These are phyloP conservation scores for Nasonia longicornis DNA, from an alignment of 1,140 invertebrate species.

Conservation along the genomic window DNA sequence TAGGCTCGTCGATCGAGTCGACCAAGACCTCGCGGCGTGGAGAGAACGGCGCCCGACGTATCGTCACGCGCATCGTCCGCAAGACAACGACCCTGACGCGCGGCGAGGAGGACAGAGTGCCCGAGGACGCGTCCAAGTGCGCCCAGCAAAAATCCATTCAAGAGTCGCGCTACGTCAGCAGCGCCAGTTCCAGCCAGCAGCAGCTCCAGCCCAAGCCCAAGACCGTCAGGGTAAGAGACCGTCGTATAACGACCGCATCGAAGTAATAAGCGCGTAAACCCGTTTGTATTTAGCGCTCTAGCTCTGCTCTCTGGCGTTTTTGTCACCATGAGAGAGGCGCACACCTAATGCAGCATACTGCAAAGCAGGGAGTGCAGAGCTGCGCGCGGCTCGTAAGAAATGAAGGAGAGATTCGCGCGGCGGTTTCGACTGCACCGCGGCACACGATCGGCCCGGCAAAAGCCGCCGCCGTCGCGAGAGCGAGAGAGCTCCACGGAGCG, in stretches of 20 bases:
- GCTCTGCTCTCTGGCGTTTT: too few species aligned
- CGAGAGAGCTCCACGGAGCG: too few species aligned
- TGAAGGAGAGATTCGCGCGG: background rate
- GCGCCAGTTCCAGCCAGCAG: constrained; percentile 61
- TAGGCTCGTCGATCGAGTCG: constrained; percentile 80
- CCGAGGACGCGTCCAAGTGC: constrained; percentile 77
- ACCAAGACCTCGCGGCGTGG: constrained; percentile 82
- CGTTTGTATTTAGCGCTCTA: too few species aligned
- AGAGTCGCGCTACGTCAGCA: constrained; percentile 59
- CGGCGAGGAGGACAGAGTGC: constrained; percentile 83
- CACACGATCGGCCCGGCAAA: background rate
- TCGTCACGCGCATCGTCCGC: constrained; percentile 87
- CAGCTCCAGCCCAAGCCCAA: constrained; percentile 58
- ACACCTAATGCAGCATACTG: too few species aligned
- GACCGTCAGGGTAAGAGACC: constrained; percentile 61
- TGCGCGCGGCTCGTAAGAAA: background rate
- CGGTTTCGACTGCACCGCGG: background rate
- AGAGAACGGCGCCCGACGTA: constrained; percentile 80
- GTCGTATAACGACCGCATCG: too few species aligned
- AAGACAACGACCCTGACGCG: constrained; percentile 91
- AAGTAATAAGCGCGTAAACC: too few species aligned
- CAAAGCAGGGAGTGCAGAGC: too few species aligned
- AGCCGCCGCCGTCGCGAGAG: too few species aligned
- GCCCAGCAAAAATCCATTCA: constrained; percentile 68
- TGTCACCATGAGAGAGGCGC: too few species aligned